Percentiles rank a stretch among this genome's conserved stretches.
These are phyloP conservation scores for Paramormyrops kingsleyae DNA, from an alignment of 2,113 vertebrate genomes.

Conservation along the genomic window DNA sequence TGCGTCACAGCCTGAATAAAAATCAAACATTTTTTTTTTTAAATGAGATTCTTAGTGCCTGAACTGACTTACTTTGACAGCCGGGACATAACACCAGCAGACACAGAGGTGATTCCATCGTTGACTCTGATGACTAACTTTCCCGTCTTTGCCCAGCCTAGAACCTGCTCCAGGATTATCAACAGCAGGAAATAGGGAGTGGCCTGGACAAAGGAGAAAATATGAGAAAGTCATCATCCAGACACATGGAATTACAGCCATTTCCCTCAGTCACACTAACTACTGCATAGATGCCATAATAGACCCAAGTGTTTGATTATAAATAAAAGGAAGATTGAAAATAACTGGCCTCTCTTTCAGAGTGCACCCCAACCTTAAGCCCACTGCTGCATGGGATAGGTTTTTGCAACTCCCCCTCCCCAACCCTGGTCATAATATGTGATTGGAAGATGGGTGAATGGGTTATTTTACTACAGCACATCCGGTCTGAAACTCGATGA, in stretches of 20 bases:
- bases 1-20: background rate
- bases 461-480: background rate
- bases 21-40: background rate
- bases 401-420: background rate
- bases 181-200: conserved; percentile 77
- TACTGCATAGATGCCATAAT: conserved; percentile 19
- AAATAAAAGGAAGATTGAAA: conserved; percentile 34
- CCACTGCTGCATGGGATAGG: background rate
- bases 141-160: conserved; percentile 64
- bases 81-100: conserved; percentile 74
- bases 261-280: conserved; percentile 22
- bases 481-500: background rate
- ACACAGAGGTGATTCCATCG: conserved; percentile 73
- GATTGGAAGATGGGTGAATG: background rate
- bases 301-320: conserved; percentile 39
- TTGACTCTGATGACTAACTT: conserved; percentile 55
- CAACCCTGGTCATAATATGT: background rate
- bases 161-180: conserved; percentile 70
- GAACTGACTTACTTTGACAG: conserved; percentile 72
- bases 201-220: conserved; percentile 57
- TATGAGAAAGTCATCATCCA: conserved; percentile 29
- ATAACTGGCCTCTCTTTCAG: conserved; percentile 33
- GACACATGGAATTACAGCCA: conserved; percentile 27
- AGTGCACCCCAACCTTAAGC: conserved; percentile 1
- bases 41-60: background rate